phyloP scores from a whole-genome alignment of 2,888 invertebrate genomes.

The Eustalomyia histrio region DNA sequence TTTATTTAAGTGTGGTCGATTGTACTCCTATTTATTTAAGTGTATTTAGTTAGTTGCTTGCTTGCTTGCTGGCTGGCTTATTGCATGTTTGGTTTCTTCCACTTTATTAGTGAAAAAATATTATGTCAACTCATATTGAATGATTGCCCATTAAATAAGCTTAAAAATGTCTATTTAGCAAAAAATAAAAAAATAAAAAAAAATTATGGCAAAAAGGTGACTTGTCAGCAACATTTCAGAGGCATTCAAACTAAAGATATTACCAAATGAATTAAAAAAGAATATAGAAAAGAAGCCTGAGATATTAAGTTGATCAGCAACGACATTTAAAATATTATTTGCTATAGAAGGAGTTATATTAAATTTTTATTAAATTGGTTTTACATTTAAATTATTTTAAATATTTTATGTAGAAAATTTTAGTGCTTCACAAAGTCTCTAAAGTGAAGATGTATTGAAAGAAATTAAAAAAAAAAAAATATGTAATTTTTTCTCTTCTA shows the following conservation, averaged over 20 bases:
- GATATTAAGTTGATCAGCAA: too few species aligned
- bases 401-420: too few species aligned
- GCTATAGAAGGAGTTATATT: too few species aligned
- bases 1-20: slow-evolving; percentile 20
- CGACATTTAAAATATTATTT: too few species aligned
- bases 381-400: too few species aligned
- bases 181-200: slow-evolving; percentile 17
- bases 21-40: slow-evolving; percentile 8
- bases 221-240: slow-evolving; percentile 45
- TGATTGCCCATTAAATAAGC: slow-evolving; percentile 66
- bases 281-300: not conserved
- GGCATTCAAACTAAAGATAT: slow-evolving; percentile 33
- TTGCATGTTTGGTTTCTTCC: slow-evolving; percentile 41
- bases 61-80: slow-evolving; percentile 57
- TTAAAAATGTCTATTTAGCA: slow-evolving; percentile 46
- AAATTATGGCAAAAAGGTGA: slow-evolving; percentile 21
- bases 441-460: too few species aligned
- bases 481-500: too few species aligned
- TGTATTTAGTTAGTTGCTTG: slow-evolving; percentile 28
- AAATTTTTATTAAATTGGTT: too few species aligned
- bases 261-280: not conserved
- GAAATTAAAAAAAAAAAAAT: too few species aligned
- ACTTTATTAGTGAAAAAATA: slow-evolving; percentile 52
- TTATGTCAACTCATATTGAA: slow-evolving; percentile 68
- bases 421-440: too few species aligned